These are phyloP conservation scores for Dryobates pubescens DNA, from an alignment of 2,797 vertebrate species.

Conservation along the genomic window DNA sequence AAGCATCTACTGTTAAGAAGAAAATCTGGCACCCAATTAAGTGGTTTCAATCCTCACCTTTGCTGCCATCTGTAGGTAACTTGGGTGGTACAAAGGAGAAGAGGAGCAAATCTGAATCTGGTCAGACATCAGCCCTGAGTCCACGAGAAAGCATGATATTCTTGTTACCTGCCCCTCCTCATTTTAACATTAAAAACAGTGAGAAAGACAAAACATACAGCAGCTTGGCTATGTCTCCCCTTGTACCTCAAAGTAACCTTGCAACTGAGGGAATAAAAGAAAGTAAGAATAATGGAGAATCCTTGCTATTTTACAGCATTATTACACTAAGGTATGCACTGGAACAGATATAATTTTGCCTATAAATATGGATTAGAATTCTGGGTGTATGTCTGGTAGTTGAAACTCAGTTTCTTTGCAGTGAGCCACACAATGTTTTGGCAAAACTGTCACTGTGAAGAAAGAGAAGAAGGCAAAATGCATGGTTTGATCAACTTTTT, in stretches of 20 bases:
- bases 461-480: neutral
- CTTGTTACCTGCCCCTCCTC: neutral
- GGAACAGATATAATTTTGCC: neutral
- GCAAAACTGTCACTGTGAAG: neutral
- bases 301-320: neutral
- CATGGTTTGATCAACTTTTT: neutral
- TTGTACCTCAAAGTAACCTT: neutral
- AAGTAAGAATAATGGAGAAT: neutral
- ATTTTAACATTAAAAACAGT: neutral
- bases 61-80: constrained; percentile 61
- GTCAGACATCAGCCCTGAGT: neutral
- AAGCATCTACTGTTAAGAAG: neutral
- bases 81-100: neutral
- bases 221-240: neutral
- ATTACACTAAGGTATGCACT: neutral
- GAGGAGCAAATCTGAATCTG: neutral
- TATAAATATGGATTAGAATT: neutral
- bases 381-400: neutral
- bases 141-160: accelerated
- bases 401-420: neutral
- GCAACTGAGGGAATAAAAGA: neutral
- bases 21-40: neutral
- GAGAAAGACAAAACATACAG: neutral
- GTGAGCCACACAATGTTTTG: neutral
- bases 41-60: constrained; percentile 24